Conservation (phyloP, 30 jellyfish, hydroid and myxozoan species). For the Aurelia aurita complex sp. Pacific region DNA sequence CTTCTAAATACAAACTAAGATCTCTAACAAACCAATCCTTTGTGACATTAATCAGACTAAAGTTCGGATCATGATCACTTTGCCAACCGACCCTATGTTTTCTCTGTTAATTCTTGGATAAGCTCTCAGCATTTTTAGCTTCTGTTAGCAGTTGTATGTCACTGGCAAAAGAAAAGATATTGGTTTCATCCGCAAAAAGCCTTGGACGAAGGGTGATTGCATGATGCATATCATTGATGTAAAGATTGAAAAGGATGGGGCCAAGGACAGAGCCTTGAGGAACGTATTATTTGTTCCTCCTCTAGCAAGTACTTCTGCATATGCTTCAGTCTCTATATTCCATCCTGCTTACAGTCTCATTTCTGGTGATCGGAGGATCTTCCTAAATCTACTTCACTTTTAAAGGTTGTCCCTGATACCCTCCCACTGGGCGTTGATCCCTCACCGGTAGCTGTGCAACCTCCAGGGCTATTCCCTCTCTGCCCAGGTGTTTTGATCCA, state of each 20-base stretch:
- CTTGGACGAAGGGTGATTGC: no score
- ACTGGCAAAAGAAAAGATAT: no score
- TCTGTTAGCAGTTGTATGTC: no score
- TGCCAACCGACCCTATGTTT: slow-evolving; percentile 65
- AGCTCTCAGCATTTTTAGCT: neutral
- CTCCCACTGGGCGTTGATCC: neutral
- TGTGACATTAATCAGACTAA: neutral
- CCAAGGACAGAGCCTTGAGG: no score
- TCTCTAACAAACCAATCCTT: slow-evolving; percentile 58
- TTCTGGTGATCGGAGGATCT: slow-evolving; percentile 65
- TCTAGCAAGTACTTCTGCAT: no score
- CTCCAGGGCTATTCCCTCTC: slow-evolving; percentile 33
- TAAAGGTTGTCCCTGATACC: slow-evolving; percentile 7
- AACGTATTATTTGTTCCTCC: no score
- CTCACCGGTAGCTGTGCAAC: slow-evolving; percentile 13
- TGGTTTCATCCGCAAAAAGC: no score
- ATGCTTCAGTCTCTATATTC: slow-evolving; percentile 5
- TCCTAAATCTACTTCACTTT: slow-evolving; percentile 32
- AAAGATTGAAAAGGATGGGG: no score
- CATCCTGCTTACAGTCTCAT: slow-evolving; percentile 57
- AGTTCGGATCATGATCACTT: slow-evolving; percentile 36
- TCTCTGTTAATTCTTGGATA: no score
- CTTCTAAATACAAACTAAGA: no score
- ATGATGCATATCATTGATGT: no score
- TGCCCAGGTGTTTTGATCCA: neutral